phyloP scores from a whole-genome alignment of 2,797 vertebrate genomes.

The Ptychadena robeensis region DNA sequence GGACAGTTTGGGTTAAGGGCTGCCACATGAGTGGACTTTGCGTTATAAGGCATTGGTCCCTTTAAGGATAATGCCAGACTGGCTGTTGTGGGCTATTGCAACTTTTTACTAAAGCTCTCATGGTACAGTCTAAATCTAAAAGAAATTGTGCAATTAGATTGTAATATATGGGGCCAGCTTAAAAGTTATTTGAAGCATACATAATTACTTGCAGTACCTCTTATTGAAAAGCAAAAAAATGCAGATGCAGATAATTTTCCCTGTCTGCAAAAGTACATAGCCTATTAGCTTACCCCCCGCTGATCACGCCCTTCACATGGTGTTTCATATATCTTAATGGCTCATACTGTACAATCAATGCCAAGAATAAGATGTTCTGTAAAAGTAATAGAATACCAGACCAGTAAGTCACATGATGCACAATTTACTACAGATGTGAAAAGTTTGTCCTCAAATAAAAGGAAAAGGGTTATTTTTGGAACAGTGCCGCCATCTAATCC shows the following conservation, averaged over 20 bases:
- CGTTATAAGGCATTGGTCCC: too few relatives aligned
- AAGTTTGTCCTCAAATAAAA: conserved; percentile 47
- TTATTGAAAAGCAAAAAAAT: not conserved
- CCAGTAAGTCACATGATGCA: conserved; percentile 26
- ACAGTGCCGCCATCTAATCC: conserved; percentile 26
- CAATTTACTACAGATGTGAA: conserved; percentile 51
- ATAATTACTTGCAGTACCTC: not conserved
- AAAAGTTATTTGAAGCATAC: not conserved
- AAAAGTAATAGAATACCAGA: conserved; percentile 36
- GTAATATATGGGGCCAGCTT: not conserved
- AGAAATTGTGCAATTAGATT: not conserved
- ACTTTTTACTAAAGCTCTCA: too few relatives aligned
- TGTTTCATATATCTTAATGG: conserved; percentile 41
- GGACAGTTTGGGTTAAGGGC: too few relatives aligned
- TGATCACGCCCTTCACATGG: conserved; percentile 18
- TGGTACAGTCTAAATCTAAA: not conserved
- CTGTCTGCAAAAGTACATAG: not conserved
- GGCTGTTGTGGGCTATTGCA: too few relatives aligned
- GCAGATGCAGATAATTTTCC: not conserved
- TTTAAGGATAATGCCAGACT: too few relatives aligned
- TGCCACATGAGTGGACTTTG: too few relatives aligned
- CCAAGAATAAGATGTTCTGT: conserved; percentile 40
- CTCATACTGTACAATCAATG: conserved; percentile 26
- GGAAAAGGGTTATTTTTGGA: conserved; percentile 45
- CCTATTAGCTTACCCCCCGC: conserved; percentile 12